These are phyloP conservation scores for Microctonus aethiopoides DNA, from an alignment of 2,888 invertebrate genomes.

Conservation along the genomic window DNA sequence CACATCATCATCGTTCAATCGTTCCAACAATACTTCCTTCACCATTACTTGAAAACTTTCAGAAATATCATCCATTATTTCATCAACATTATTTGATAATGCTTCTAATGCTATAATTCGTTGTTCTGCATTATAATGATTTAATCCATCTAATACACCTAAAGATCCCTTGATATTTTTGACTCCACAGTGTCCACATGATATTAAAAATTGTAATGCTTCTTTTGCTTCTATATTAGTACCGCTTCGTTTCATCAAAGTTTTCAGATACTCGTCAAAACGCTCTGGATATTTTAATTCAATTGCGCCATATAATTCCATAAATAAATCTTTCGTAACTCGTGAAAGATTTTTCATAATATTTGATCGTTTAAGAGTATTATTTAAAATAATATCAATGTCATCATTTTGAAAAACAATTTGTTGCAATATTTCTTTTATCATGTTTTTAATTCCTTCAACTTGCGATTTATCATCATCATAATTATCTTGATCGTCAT, in stretches of 20 bases:
- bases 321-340: slow-evolving; percentile 47
- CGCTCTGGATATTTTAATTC: slow-evolving; percentile 79
- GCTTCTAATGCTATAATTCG: slow-evolving; percentile 75
- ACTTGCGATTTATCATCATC: slow-evolving; percentile 51
- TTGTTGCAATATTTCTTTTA: slow-evolving; percentile 72
- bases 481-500: not conserved
- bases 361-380: slow-evolving; percentile 39
- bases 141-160: slow-evolving; percentile 67
- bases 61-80: slow-evolving; percentile 53
- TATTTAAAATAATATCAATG: slow-evolving; percentile 55
- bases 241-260: slow-evolving; percentile 65
- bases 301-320: slow-evolving; percentile 61
- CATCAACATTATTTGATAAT: slow-evolving; percentile 68
- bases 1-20: slow-evolving; percentile 76
- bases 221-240: slow-evolving; percentile 43
- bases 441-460: slow-evolving; percentile 69
- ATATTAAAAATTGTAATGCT: slow-evolving; percentile 55
- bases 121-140: slow-evolving; percentile 76
- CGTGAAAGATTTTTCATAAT: slow-evolving; percentile 1
- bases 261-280: slow-evolving; percentile 77
- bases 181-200: slow-evolving; percentile 55
- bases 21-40: slow-evolving; percentile 73
- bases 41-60: slow-evolving; percentile 70
- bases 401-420: slow-evolving; percentile 72
- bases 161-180: slow-evolving; percentile 52